These are phyloP conservation scores for Stigmatopora argus DNA, from an alignment of 2,113 vertebrate species.

Conservation along the genomic window DNA sequence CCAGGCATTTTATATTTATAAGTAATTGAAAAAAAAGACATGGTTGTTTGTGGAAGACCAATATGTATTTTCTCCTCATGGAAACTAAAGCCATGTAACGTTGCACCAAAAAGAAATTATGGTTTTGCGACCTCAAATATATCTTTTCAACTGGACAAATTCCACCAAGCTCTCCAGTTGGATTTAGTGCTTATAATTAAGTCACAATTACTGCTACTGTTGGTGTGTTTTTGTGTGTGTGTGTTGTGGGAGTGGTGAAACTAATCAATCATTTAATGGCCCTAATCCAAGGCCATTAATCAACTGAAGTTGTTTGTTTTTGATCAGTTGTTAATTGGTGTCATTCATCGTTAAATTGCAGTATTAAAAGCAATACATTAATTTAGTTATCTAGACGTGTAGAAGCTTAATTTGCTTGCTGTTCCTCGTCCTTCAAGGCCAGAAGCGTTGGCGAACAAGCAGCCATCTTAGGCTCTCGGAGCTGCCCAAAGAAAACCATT, in stretches of 20 bases:
- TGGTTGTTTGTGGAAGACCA: not conserved
- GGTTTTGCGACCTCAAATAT: not conserved
- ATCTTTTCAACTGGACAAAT: not conserved
- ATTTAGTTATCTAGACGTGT: constrained; percentile 1
- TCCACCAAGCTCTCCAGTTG: not conserved
- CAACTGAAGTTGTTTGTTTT: not conserved
- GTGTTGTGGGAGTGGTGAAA: not conserved
- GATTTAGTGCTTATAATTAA: not conserved
- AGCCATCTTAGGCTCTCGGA: constrained; percentile 71
- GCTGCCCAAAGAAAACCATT: constrained; percentile 99
- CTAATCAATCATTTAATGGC: not conserved
- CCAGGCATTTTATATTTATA: no score
- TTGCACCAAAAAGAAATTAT: not conserved
- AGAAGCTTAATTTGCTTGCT: constrained; percentile 21
- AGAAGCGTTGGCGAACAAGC: constrained; percentile 69
- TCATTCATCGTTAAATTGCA: not conserved
- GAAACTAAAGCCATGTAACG: not conserved
- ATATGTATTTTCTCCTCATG: not conserved
- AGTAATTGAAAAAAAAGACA: no score
- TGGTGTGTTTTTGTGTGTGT: not conserved
- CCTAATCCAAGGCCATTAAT: not conserved
- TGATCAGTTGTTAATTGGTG: not conserved
- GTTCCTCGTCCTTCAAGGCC: constrained; percentile 74
- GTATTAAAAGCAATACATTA: not conserved
- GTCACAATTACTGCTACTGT: not conserved